Conservation (phyloP, 2,888 invertebrate genomes). For the Oscheius sp. region DNA sequence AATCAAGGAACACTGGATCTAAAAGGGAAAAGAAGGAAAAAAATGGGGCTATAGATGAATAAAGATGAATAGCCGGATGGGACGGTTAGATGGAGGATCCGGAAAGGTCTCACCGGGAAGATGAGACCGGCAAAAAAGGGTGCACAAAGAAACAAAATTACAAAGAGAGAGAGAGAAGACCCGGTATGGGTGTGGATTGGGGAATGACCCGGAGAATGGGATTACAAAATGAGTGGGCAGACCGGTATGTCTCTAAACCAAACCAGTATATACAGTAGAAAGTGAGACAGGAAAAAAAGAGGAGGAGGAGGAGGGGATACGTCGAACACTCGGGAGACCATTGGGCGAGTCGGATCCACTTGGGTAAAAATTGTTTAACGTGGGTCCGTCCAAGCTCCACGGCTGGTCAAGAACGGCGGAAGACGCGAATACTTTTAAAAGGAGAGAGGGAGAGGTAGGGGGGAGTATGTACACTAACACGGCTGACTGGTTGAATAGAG, state of each 20-base stretch:
- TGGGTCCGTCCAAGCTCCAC: conserved; percentile 1
- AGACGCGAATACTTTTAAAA: background rate
- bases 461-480: conserved; percentile 20
- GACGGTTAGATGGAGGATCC: background rate
- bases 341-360: conserved; percentile 14
- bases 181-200: background rate
- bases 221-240: background rate
- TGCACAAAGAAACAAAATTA: background rate
- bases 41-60: background rate
- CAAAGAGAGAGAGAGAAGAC: conserved; percentile 4
- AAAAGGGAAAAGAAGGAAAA: background rate
- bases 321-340: background rate
- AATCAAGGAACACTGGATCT: background rate
- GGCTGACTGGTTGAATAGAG: background rate
- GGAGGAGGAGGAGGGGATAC: background rate
- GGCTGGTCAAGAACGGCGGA: background rate
- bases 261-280: conserved; percentile 25
- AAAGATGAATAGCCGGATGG: background rate
- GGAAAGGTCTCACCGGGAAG: background rate
- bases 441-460: background rate
- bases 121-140: background rate
- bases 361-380: conserved; percentile 27
- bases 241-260: conserved; percentile 31
- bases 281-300: background rate
- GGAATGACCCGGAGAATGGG: background rate